Conservation (phyloP, 1,140 invertebrate species). For the Drosophila tropicalis region DNA sequence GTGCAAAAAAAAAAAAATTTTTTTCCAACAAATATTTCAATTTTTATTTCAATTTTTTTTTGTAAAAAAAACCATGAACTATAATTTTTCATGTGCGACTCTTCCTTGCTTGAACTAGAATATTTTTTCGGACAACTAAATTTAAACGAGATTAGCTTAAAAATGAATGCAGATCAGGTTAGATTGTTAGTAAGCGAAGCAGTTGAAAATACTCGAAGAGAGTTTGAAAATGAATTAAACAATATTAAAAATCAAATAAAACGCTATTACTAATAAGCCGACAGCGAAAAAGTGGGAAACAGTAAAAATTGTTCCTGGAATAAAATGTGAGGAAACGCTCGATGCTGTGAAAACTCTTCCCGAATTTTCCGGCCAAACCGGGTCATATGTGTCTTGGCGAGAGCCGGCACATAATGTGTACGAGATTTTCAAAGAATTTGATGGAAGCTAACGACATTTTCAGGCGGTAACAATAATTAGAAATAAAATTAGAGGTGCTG, state of each 20-base stretch:
- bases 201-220: not conserved
- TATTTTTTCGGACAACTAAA: not conserved
- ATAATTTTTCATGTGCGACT: not conserved
- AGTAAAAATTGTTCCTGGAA: conserved; percentile 4
- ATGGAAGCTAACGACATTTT: conserved; percentile 1
- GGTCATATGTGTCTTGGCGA: not conserved
- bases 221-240: not conserved
- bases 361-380: not conserved
- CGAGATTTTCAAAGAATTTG: conserved; percentile 2
- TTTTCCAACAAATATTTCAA: not conserved
- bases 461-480: not conserved
- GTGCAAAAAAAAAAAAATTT: not conserved
- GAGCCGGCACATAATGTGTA: not conserved
- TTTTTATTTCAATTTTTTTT: not conserved
- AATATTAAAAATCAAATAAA: conserved; percentile 1
- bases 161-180: not conserved
- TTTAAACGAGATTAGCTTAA: conserved; percentile 1
- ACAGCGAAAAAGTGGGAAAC: conserved; percentile 1
- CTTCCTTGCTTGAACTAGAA: conserved; percentile 4
- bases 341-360: conserved; percentile 11
- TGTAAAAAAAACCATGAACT: not conserved
- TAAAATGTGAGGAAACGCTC: conserved; percentile 10
- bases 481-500: conserved; percentile 1
- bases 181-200: conserved; percentile 4
- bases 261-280: not conserved